These are phyloP conservation scores for Mus spretus DNA, from an alignment of 2,797 vertebrate genomes.

Conservation along the genomic window DNA sequence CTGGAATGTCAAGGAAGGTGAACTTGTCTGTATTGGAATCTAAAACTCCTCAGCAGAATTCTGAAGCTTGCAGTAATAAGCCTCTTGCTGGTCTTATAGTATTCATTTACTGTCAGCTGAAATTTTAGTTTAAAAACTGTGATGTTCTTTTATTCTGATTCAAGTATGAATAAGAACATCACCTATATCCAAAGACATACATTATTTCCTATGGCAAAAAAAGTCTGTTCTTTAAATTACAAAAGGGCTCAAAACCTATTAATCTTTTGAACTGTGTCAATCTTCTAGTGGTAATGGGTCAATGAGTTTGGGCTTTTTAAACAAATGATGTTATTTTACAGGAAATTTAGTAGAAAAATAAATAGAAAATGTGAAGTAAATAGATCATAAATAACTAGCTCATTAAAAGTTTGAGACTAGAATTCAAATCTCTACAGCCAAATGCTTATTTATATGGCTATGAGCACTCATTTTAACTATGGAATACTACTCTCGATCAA, in stretches of 20 bases:
- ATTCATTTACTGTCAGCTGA: neutral
- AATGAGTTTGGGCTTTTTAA: neutral
- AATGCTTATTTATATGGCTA: neutral
- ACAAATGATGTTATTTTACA: neutral
- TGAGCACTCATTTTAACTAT: slow-evolving; percentile 3
- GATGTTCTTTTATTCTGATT: neutral
- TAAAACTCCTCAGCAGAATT: slow-evolving; percentile 29
- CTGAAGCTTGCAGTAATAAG: neutral
- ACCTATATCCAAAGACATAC: neutral
- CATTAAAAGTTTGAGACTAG: neutral
- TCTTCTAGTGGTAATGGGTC: neutral
- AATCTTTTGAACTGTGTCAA: slow-evolving; percentile 33
- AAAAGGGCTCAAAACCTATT: neutral
- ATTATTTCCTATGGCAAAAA: neutral
- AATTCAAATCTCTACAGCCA: slow-evolving; percentile 40
- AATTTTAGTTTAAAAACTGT: neutral
- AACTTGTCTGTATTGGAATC: neutral
- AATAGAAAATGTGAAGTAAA: slow-evolving; percentile 29
- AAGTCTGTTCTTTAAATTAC: neutral
- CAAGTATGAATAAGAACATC: neutral
- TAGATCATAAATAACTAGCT: neutral
- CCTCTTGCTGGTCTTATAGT: neutral
- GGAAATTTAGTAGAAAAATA: neutral
- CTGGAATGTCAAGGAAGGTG: neutral
- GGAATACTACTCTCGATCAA: neutral